phyloP scores from a whole-genome alignment of 2,797 vertebrate genomes.

The Hafferia zeledoni region DNA sequence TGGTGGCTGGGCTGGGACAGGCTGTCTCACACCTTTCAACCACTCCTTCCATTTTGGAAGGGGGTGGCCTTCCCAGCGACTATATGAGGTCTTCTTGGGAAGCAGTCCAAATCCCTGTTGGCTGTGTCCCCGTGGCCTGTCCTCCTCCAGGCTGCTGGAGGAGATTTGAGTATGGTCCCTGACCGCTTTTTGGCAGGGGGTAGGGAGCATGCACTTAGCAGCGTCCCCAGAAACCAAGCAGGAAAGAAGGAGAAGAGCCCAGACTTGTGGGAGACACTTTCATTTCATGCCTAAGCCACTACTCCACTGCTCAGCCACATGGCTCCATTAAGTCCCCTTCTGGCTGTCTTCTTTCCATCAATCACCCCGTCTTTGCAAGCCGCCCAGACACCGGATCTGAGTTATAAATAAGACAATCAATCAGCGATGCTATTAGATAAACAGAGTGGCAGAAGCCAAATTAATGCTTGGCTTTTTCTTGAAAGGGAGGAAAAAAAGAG shows the following conservation, averaged over 20 bases:
- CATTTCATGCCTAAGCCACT: conserved; percentile 53
- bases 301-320: background rate
- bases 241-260: background rate
- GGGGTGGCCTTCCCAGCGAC: background rate
- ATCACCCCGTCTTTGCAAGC: conserved; percentile 26
- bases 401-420: conserved; percentile 70
- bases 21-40: background rate
- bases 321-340: conserved; percentile 57
- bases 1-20: background rate
- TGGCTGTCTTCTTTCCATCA: conserved; percentile 62
- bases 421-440: conserved; percentile 66
- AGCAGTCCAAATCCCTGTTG: background rate
- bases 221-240: background rate
- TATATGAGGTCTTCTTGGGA: background rate
- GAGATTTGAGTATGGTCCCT: background rate
- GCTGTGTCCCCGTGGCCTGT: background rate
- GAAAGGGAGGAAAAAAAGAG: conserved; percentile 52
- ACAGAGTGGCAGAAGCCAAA: conserved; percentile 64
- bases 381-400: conserved; percentile 56
- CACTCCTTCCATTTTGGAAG: background rate
- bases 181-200: background rate
- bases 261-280: conserved; percentile 56
- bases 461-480: conserved; percentile 66
- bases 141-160: background rate
- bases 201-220: background rate